Conservation (phyloP, 2,888 invertebrate genomes). For the Catocala nupta region DNA sequence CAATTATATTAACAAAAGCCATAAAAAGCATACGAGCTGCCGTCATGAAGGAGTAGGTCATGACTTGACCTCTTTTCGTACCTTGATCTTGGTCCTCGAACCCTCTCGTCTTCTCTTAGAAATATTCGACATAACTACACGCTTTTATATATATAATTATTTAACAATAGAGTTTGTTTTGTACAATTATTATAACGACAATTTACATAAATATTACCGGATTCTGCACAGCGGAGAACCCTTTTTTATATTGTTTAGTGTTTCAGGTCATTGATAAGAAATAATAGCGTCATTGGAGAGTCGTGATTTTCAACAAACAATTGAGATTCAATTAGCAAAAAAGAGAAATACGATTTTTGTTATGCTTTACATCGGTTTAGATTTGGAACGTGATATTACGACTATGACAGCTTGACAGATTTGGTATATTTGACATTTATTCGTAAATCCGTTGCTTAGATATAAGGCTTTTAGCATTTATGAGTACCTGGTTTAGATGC, state of each 20-base stretch:
- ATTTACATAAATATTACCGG: conserved; percentile 44
- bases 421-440: no score
- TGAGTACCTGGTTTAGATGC: no score
- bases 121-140: conserved; percentile 80
- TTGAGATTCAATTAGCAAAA: neutral
- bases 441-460: no score
- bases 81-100: conserved; percentile 85
- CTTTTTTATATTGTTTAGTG: conserved; percentile 34
- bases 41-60: conserved; percentile 40
- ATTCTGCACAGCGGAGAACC: conserved; percentile 37
- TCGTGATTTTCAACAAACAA: neutral
- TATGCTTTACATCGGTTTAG: conserved; percentile 6
- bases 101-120: conserved; percentile 85
- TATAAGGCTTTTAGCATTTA: no score
- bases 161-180: neutral
- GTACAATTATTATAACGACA: conserved; percentile 49
- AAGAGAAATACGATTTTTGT: conserved; percentile 14
- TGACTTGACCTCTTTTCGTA: conserved; percentile 70
- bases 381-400: neutral
- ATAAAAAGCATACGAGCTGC: neutral
- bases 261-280: conserved; percentile 24
- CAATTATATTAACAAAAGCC: no score
- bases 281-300: neutral
- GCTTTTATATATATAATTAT: conserved; percentile 3
- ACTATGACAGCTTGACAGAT: no score